These are phyloP conservation scores for Frankliniella intonsa DNA, from an alignment of 2,888 invertebrate species.

Conservation along the genomic window DNA sequence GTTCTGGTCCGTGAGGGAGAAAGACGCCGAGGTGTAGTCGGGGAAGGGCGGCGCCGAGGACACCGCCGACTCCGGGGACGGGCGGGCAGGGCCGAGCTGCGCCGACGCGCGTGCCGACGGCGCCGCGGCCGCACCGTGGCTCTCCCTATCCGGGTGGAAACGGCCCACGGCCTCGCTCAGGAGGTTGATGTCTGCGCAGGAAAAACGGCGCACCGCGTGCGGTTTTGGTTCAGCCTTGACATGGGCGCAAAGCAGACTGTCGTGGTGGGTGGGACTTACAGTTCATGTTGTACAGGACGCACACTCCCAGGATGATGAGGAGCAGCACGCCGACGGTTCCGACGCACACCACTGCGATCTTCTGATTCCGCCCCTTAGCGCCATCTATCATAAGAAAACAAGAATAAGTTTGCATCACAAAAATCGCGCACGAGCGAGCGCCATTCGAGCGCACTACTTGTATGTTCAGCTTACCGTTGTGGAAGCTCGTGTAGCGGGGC, in stretches of 20 bases:
- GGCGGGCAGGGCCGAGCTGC: not conserved
- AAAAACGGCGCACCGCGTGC: not conserved
- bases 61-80: not conserved
- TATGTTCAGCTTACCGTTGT: not conserved
- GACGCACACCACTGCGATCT: not conserved
- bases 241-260: too few species aligned
- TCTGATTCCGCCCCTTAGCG: not conserved
- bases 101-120: not conserved
- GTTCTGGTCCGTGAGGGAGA: not conserved
- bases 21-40: not conserved
- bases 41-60: not conserved
- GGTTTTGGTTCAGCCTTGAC: too few species aligned
- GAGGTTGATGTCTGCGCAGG: not conserved
- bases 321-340: not conserved
- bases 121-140: not conserved
- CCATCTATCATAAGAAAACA: not conserved
- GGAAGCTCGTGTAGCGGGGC: not conserved
- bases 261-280: not conserved
- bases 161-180: not conserved
- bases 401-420: too few species aligned
- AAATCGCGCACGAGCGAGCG: not conserved
- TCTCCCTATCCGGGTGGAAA: not conserved
- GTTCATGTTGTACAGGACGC: constrained; percentile 8
- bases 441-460: not conserved
- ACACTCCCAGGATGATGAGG: not conserved